These are phyloP conservation scores for Caranx melampygus DNA, from an alignment of 2,113 vertebrate genomes.

Conservation along the genomic window DNA sequence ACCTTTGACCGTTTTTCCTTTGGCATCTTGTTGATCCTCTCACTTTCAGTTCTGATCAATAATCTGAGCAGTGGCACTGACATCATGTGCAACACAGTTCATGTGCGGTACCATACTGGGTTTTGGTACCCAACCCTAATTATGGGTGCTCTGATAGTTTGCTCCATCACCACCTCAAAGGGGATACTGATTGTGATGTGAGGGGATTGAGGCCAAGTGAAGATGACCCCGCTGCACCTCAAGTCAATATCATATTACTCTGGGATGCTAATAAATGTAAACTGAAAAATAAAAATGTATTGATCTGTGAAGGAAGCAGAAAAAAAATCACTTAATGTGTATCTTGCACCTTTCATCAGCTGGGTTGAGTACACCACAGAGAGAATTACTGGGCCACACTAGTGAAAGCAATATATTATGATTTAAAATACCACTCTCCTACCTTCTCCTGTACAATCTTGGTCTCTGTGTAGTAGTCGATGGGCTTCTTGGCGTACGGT, in stretches of 20 bases:
- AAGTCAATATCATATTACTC: background rate
- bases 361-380: background rate
- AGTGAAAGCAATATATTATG: background rate
- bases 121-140: too few species aligned
- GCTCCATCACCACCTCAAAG: background rate
- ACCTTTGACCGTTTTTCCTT: too few species aligned
- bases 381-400: background rate
- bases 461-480: constrained; percentile 97
- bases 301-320: background rate
- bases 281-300: background rate
- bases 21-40: too few species aligned
- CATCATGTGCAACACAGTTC: too few species aligned
- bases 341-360: background rate
- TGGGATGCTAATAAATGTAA: background rate
- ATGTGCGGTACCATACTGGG: too few species aligned
- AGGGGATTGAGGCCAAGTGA: background rate
- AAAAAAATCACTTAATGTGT: background rate
- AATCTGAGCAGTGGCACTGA: too few species aligned
- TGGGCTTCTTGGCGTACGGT: constrained; percentile 92
- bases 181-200: background rate
- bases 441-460: constrained; percentile 98
- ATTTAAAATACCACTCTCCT: background rate
- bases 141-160: background rate
- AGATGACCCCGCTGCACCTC: background rate
- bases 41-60: too few species aligned